Conservation (phyloP, 2,113 vertebrate species). For the Regulus satrapa region DNA sequence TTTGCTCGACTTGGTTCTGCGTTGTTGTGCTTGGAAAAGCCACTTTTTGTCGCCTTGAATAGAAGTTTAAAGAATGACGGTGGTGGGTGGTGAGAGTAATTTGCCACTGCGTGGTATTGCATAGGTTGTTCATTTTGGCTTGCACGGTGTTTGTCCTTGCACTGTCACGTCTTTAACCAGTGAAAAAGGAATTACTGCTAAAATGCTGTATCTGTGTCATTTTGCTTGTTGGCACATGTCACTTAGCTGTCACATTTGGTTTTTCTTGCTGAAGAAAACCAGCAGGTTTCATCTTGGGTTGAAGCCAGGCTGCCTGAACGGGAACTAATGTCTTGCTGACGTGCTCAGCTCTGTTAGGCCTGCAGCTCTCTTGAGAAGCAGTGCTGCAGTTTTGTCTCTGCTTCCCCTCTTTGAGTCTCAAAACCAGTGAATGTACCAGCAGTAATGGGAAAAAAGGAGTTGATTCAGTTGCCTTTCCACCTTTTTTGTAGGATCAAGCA, state of each 20-base stretch:
- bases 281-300: not conserved
- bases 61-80: not conserved
- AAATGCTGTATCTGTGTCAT: accelerated
- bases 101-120: not conserved
- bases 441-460: not conserved
- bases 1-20: not conserved
- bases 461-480: not conserved
- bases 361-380: not conserved
- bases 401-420: not conserved
- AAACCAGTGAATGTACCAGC: not conserved
- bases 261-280: not conserved
- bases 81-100: not conserved
- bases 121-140: not conserved
- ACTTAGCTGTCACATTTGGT: accelerated
- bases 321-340: not conserved
- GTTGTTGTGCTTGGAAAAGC: not conserved
- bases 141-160: not conserved
- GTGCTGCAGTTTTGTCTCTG: not conserved
- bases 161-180: not conserved
- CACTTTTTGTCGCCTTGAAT: not conserved
- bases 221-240: not conserved
- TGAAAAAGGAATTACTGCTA: not conserved
- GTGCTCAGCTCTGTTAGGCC: no score
- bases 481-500: not conserved
- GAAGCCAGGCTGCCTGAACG: not conserved